Evolutionary conservation across 2,888 invertebrate genomes (phyloP), one percentile per base, ranked within the genome.

Genomic region (Polymixis flavicincta): DNA sequence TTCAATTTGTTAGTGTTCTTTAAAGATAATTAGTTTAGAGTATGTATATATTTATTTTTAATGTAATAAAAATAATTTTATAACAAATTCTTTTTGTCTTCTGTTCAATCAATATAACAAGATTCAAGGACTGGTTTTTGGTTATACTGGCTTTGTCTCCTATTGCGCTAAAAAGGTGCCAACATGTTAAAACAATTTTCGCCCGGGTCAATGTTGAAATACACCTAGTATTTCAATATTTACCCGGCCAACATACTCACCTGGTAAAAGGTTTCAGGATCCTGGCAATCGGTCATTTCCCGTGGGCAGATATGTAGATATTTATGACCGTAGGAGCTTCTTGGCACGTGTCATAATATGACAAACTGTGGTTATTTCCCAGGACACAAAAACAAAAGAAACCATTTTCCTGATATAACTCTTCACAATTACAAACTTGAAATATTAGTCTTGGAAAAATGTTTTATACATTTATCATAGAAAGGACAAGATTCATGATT

Each of bases 1-100:
- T 80, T 70, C 59, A 74, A 54, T 72, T 78, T 78, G 74, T 78
- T 78, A 80, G 79, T 70, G 71, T 74, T 79, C 45, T 66, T 82
- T 75, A 75, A 82, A 74, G 54, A 60, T 82, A 74, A 68, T 14
- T 85, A 83, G 83, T 70, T 71, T 86, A 78, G 74, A 79, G 22
- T 78, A 74, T 73, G 68, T 74, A n/a, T n/a, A n/a, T n/a, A 85
- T 82, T 78, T 85, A 85, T 84, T 83, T 63, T 77, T 73, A 84
- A 65, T 76, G 66, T 77, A 74, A 81, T 80, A 83, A 83, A 78
- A 72, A 37, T 55, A 71, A 67, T 75, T 81, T 76, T 42, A 69
- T 66, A 64, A 52, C 32, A 52, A 9, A 25, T 14, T 45, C 0
- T 32, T 5, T 52, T 74, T 74, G 7, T 59, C 25, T 63, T 57